phyloP scores from a whole-genome alignment of 2,797 vertebrate species.

The Poeciliopsis gracilis region DNA sequence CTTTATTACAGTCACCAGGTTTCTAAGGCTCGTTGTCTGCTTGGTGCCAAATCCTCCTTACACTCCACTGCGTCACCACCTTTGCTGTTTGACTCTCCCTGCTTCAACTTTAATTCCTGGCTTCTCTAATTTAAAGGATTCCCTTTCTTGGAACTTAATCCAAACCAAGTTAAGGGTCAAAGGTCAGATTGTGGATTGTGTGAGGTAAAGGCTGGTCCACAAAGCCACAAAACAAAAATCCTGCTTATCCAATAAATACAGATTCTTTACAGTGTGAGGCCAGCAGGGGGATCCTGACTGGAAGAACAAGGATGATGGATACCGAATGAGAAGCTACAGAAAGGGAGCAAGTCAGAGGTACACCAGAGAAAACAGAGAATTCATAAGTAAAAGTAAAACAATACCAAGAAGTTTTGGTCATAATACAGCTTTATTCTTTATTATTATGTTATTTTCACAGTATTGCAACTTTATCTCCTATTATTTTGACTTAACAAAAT shows the following conservation, averaged over 20 bases:
- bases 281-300: conserved; percentile 37
- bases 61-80: conserved; percentile 24
- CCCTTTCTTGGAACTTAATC: conserved; percentile 23
- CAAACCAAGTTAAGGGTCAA: conserved; percentile 39
- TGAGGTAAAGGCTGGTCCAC: conserved; percentile 14
- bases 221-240: conserved; percentile 10
- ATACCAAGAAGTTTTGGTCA: background rate
- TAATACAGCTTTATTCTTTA: too few species aligned
- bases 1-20: conserved; percentile 30
- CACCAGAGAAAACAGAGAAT: background rate
- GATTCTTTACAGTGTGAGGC: conserved; percentile 39
- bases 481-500: too few species aligned
- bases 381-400: background rate
- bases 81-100: conserved; percentile 10
- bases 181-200: conserved; percentile 39
- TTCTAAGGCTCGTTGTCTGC: conserved; percentile 37
- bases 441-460: too few species aligned
- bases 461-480: too few species aligned
- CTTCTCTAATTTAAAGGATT: conserved; percentile 39
- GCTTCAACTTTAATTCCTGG: conserved; percentile 34
- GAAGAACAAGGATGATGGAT: conserved; percentile 24
- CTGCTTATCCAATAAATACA: conserved; percentile 61
- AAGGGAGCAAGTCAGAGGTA: background rate
- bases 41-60: conserved; percentile 66
- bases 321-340: background rate